Evolutionary conservation across 1,140 invertebrate species (phyloP).

Genomic region (Phymorhynchus buccinoides): DNA sequence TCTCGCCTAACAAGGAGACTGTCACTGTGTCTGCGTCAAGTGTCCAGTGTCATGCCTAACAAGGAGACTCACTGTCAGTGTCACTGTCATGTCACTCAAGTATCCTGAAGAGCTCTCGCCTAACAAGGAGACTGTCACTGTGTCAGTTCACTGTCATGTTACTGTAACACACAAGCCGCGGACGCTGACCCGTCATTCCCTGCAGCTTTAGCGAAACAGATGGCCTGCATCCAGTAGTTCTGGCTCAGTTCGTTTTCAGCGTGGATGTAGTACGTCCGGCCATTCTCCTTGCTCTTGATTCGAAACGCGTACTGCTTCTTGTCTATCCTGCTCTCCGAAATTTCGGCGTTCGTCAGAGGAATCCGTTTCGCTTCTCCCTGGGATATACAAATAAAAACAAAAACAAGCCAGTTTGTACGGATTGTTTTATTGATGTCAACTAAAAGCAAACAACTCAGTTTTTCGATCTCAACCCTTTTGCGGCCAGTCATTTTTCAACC

Average conservation of each 20-base stretch:
- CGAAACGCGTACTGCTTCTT: constrained; percentile 69
- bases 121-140: not conserved
- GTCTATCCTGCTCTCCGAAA: constrained; percentile 70
- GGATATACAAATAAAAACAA: not conserved
- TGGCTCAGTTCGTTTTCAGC: constrained; percentile 67
- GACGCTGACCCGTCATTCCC: constrained; percentile 64
- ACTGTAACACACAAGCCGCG: constrained; percentile 69
- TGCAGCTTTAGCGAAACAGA: constrained; percentile 72
- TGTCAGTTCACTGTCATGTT: too few relatives aligned
- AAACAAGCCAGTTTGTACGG: too few relatives aligned
- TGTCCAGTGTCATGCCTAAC: too few relatives aligned
- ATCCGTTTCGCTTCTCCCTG: constrained; percentile 65
- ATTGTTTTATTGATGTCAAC: too few relatives aligned
- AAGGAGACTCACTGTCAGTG: too few relatives aligned
- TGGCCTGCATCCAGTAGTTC: constrained; percentile 72
- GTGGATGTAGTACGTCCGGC: constrained; percentile 69
- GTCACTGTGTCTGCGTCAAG: too few relatives aligned
- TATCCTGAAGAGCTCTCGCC: too few relatives aligned
- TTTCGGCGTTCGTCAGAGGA: constrained; percentile 66
- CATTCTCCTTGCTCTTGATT: constrained; percentile 68
- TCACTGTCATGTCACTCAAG: too few relatives aligned
- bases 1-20: not conserved
- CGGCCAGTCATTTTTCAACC: too few relatives aligned
- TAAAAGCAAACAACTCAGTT: too few relatives aligned
- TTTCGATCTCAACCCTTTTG: too few relatives aligned